Evolutionary conservation across 2,888 invertebrate species (phyloP).

Genomic region (Mactromeris polynyma): DNA sequence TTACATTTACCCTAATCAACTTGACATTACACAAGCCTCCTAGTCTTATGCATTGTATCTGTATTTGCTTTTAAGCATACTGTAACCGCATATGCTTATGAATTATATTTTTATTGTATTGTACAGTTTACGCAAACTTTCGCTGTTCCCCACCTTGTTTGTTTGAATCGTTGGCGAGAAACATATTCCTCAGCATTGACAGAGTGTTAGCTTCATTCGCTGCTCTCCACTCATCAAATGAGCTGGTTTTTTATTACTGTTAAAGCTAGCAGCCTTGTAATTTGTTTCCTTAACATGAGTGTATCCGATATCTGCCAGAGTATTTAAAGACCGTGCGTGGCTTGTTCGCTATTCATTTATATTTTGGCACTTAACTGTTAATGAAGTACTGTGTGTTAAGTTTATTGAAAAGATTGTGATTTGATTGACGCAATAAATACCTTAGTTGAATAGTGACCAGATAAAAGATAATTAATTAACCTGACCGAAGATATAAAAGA

Average conservation of each 20-base stretch:
- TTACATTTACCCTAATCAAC: too few species aligned
- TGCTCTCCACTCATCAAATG: background rate
- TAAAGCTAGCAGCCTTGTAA: background rate
- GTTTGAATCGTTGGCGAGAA: background rate
- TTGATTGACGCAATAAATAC: too few species aligned
- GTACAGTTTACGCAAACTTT: background rate
- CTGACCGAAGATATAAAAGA: too few species aligned
- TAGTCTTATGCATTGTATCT: too few species aligned
- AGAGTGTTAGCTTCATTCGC: background rate
- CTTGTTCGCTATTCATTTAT: background rate
- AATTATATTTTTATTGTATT: too few species aligned
- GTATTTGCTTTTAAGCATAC: too few species aligned
- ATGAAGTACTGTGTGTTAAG: background rate
- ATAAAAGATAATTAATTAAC: too few species aligned
- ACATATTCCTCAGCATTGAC: background rate
- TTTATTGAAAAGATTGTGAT: too few species aligned
- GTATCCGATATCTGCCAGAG: background rate
- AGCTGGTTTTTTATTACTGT: background rate
- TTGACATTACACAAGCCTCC: too few species aligned
- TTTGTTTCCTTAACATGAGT: background rate
- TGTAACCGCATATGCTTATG: too few species aligned
- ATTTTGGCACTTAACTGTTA: background rate
- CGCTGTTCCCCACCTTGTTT: background rate
- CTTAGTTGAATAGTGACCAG: too few species aligned
- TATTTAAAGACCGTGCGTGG: background rate